A percentile compares a stretch with the other conserved stretches of the same genome.
phyloP scores from a whole-genome alignment of 2,888 invertebrate genomes.

The Mimumesa dahlbomi region DNA sequence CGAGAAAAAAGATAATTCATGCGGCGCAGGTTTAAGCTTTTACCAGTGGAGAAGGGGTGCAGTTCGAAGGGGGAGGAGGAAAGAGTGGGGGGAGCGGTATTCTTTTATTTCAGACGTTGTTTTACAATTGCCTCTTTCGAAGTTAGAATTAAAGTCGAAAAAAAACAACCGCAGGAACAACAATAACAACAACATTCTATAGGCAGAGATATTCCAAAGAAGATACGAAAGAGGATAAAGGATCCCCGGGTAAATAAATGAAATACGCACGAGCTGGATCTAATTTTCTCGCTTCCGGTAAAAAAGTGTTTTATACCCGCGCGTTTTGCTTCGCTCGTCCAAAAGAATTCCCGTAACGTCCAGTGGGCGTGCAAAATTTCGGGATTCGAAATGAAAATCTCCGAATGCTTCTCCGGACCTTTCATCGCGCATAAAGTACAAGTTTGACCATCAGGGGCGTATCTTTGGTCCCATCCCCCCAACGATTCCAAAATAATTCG shows the following conservation, averaged over 20 bases:
- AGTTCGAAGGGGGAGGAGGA: no score
- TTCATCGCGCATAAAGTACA: no score
- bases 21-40: constrained; percentile 22
- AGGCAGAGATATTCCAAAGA: background rate
- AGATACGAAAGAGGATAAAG: background rate
- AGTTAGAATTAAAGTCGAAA: constrained; percentile 3
- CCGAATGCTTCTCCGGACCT: no score
- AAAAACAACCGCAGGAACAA: background rate
- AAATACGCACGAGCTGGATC: background rate
- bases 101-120: constrained; percentile 12
- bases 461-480: no score
- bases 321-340: background rate
- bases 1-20: constrained; percentile 6
- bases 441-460: no score
- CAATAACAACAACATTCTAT: background rate
- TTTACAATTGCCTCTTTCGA: constrained; percentile 12
- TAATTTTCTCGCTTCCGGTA: background rate
- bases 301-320: background rate
- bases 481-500: no score
- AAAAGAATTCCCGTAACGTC: background rate
- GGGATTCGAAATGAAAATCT: no score
- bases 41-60: background rate
- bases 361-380: background rate
- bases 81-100: background rate
- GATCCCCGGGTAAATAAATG: background rate